Evolutionary conservation across 2,888 invertebrate genomes (phyloP), one percentile per base, ranked within the genome.

Genomic region (Mongoloraphidia duomilia): DNA sequence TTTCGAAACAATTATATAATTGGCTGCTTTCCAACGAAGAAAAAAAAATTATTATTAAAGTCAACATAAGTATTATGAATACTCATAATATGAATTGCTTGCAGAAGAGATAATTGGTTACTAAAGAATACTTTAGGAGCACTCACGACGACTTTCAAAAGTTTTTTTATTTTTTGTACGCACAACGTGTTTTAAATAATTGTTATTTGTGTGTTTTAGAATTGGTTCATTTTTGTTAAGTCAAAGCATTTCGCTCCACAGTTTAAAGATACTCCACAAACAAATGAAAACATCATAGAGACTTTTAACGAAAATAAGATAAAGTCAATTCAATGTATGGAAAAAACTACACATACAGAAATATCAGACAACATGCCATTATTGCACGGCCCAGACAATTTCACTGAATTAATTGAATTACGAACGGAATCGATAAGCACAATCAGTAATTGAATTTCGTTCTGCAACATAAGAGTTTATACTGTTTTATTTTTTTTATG

Each of bases 361-460:
- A 66, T 65, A 12, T 65, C 66, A 3, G 68, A 68, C 54, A 65
- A 62, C 54, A 61, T 68, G 43, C 68, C 68, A 5, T 54, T 68
- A 14, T 54, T 68, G 40, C 52, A 62, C 34, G 63, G 63, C 50
- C 57, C 58, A 3, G 64, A 67, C 40, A 58, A 59, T 51, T 62
- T 61, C 48, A 66, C 67, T 2, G 70, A 71, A 60, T 62, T 71
- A 59, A 63, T 65, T 49, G 70, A 71, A 57, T 59, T 69, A 41
- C 60, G 65, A 41, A 62, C 65, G 44, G 68, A 69, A 55, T 65
- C 67, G 51, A 72, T 72, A 51, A 70, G 70, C 58, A 71, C 70
- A 50, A 71, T 72, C 57, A 71, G 66, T 56, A 69, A 64, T 60
- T 70, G 65, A 59, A 54, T 53, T 26, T 26, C 26, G 26, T 26